Base-by-base conservation (phyloP, 1,140 invertebrate genomes). In the Trichogramma pretiosum region DNA sequence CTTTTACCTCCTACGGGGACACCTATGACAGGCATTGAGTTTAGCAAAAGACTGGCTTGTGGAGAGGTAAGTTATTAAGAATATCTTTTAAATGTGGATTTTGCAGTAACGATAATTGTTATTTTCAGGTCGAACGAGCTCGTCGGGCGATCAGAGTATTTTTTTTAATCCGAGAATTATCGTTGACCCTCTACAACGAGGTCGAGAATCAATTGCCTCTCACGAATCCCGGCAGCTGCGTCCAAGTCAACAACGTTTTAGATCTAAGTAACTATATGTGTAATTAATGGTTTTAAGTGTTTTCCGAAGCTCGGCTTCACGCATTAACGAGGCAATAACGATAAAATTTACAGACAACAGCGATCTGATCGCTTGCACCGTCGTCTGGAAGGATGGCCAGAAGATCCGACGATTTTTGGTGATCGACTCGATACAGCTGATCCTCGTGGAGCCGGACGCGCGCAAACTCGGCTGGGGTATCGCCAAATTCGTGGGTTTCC, bases 1-100 rank as follows among this genome's bases (percentile, higher is more conserved):
- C 74, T 99, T 34, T 72, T 99, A 48, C 93, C 94, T 2, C 95
- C 95, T 1, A 95, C 90, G n/a, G 87, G 89, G 13, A 97, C 94
- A 0, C 93, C 95, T 0, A 82, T 98, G 74, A 96, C 93, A 17
- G 93, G 93, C 0, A 93, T 98, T 56, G 85, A 89, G 56, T 97
- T 99, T 63, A 87, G 83, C 35, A 94, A 96, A 66, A 74, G 95
- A 57, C 71, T 98, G 35, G 93, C 96, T 3, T 97, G 93, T 72
- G 95, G 93, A 45, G 93, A 98, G 73, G 88, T 87, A 68, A 64
- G 60, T 63, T 40, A 21, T 18, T 26, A n/a, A 24, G 8, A 16
- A 44, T n/a, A 8, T 41, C 35, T 3, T 22, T 38, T 38, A 38
- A 22, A 38, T n/a, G 3, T 40, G 22, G 3, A 2, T 36, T 36